These are phyloP conservation scores for Mamestra brassicae DNA, from an alignment of 2,888 invertebrate genomes.

Conservation along the genomic window DNA sequence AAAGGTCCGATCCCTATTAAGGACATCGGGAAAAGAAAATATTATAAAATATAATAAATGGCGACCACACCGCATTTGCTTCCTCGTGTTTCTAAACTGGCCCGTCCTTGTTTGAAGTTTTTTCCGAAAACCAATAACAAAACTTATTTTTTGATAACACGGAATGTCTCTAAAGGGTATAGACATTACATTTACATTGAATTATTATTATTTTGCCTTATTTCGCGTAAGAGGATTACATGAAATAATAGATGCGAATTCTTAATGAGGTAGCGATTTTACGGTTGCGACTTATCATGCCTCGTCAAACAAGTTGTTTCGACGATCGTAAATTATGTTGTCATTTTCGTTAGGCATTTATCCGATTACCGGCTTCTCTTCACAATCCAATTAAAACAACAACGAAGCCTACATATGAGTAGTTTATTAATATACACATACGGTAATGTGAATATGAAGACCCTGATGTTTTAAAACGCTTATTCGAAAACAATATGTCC, in stretches of 20 bases:
- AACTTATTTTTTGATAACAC: conserved; percentile 49
- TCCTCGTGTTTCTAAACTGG: conserved; percentile 61
- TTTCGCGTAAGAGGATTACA: conserved; percentile 49
- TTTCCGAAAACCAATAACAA: conserved; percentile 54
- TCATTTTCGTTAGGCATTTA: conserved; percentile 26
- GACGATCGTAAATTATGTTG: conserved; percentile 26
- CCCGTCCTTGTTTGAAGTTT: conserved; percentile 58
- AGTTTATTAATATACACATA: conserved; percentile 8
- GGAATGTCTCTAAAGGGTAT: conserved; percentile 32
- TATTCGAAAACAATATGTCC: conserved; percentile 61
- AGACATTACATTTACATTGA: conserved; percentile 48
- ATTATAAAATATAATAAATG: conserved; percentile 78
- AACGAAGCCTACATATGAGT: conserved; percentile 16
- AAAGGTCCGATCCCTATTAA: conserved; percentile 84
- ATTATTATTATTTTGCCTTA: conserved; percentile 45
- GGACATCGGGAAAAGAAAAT: conserved; percentile 80
- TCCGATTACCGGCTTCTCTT: conserved; percentile 26
- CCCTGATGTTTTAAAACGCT: conserved; percentile 53
- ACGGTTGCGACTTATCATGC: conserved; percentile 34
- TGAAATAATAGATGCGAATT: conserved; percentile 37
- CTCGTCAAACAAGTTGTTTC: conserved; percentile 31
- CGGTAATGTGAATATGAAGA: conserved; percentile 29
- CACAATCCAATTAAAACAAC: conserved; percentile 30
- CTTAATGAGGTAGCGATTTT: conserved; percentile 38
- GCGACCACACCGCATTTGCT: conserved; percentile 62